Percentiles rank a stretch among this genome's conserved stretches.
Evolutionary conservation across 1,140 invertebrate genomes (phyloP).

Genomic region (Phenacoccus solenopsis): DNA sequence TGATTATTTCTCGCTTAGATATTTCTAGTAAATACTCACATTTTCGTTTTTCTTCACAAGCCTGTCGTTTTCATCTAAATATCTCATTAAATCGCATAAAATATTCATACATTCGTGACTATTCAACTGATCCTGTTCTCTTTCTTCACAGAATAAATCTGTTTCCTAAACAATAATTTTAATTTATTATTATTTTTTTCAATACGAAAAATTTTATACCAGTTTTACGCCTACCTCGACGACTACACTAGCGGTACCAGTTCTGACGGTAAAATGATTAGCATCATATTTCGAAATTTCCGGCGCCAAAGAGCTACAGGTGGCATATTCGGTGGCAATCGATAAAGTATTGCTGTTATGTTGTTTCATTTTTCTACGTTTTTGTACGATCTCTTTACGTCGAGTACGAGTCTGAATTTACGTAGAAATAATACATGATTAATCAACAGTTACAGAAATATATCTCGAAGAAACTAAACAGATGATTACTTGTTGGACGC

Average conservation of each 20-base stretch:
- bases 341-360: background rate
- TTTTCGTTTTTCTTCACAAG: background rate
- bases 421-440: too few relatives aligned
- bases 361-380: background rate
- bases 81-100: background rate
- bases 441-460: too few relatives aligned
- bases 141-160: background rate
- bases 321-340: background rate
- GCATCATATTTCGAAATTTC: background rate
- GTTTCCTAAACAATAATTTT: background rate
- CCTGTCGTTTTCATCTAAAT: background rate
- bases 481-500: background rate
- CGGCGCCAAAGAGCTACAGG: background rate
- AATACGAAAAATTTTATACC: background rate
- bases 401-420: background rate
- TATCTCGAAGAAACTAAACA: too few relatives aligned
- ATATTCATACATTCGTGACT: background rate
- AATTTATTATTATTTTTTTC: background rate
- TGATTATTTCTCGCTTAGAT: background rate
- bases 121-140: background rate
- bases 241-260: background rate
- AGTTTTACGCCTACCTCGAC: background rate
- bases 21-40: background rate
- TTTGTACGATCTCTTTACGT: background rate
- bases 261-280: background rate